phyloP scores from a whole-genome alignment of 1,140 invertebrate genomes.

The Stenopsyche tienmushanensis region DNA sequence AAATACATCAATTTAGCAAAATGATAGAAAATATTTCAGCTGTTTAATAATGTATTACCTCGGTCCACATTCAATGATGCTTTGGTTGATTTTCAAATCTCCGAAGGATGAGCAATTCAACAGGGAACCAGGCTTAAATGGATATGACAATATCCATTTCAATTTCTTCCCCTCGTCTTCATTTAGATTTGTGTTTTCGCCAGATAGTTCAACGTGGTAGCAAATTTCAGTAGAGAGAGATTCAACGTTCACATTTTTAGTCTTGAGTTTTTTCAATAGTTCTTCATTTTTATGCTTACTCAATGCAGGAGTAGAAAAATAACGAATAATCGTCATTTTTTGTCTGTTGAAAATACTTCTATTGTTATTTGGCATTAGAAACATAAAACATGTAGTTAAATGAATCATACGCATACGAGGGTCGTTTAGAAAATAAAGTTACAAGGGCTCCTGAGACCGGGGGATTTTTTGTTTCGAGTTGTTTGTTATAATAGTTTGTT shows the following conservation, averaged over 20 bases:
- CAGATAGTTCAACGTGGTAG: conserved; percentile 71
- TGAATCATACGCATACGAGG: too few relatives aligned
- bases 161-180: conserved; percentile 61
- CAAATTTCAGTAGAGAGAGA: conserved; percentile 72
- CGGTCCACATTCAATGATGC: conserved; percentile 78
- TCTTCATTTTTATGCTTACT: conserved; percentile 53
- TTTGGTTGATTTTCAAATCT: conserved; percentile 47
- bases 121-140: conserved; percentile 60
- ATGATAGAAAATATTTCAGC: conserved; percentile 25
- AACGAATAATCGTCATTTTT: conserved; percentile 50
- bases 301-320: conserved; percentile 51
- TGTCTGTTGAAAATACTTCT: too few relatives aligned
- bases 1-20: conserved; percentile 33
- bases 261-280: conserved; percentile 50
- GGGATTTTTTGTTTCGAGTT: too few relatives aligned
- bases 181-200: conserved; percentile 53
- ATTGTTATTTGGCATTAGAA: too few relatives aligned
- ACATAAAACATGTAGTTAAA: too few relatives aligned
- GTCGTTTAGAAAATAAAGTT: too few relatives aligned
- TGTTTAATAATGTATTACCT: conserved; percentile 55
- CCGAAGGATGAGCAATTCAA: too few relatives aligned
- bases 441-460: too few relatives aligned
- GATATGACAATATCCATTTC: conserved; percentile 70
- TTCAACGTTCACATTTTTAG: conserved; percentile 49
- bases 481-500: too few relatives aligned